These are phyloP conservation scores for Tursiops truncatus DNA, from an alignment of 2,113 vertebrate species.

Conservation along the genomic window DNA sequence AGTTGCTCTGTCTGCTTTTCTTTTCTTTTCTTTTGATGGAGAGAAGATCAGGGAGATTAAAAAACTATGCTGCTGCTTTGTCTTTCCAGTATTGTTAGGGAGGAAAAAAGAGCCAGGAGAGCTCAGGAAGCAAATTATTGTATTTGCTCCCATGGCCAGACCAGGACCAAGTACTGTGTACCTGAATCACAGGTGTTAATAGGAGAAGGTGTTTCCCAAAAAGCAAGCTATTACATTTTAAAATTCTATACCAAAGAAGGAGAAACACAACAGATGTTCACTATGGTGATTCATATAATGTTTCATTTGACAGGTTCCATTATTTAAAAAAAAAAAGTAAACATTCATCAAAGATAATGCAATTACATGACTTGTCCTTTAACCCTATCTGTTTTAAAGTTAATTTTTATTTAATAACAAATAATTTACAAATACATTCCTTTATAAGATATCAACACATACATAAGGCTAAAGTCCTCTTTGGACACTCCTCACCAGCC, in stretches of 20 bases:
- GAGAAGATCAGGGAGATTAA: not conserved
- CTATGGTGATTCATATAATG: not conserved
- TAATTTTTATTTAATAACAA: conserved; percentile 20
- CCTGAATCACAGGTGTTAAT: not conserved
- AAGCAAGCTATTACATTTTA: not conserved
- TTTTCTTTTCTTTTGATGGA: not conserved
- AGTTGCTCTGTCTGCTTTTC: not conserved
- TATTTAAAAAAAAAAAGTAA: not conserved
- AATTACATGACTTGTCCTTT: not conserved
- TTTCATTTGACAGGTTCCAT: not conserved
- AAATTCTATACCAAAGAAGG: not conserved
- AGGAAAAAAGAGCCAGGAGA: not conserved
- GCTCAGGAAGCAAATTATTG: not conserved
- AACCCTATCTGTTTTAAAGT: not conserved
- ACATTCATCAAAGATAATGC: not conserved
- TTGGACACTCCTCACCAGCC: not conserved
- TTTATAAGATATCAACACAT: not conserved
- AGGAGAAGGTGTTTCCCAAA: not conserved
- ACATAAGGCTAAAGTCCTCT: not conserved
- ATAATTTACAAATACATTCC: not conserved
- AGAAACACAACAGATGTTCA: not conserved
- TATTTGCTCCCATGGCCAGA: not conserved
- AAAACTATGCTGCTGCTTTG: not conserved
- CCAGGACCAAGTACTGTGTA: not conserved
- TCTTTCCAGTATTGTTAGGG: not conserved